These are phyloP conservation scores for Trochalopteron elliotii DNA, from an alignment of 2,113 vertebrate genomes.

Conservation along the genomic window DNA sequence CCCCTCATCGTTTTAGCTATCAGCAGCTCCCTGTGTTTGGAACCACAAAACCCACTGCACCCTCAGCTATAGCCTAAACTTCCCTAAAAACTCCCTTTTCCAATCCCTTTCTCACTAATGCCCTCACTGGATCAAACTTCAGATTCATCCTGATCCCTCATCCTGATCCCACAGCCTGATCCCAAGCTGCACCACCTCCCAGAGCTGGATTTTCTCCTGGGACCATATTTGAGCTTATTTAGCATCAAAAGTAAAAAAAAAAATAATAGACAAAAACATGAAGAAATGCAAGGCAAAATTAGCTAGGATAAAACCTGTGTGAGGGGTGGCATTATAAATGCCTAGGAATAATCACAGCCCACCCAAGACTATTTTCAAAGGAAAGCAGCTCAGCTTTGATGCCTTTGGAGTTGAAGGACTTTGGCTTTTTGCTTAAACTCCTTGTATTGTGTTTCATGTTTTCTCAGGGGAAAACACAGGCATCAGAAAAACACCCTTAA, in stretches of 20 bases:
- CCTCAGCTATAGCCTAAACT: no score
- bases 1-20: no score
- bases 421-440: constrained; percentile 6
- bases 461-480: constrained; percentile 26
- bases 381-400: constrained; percentile 48
- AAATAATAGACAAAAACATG: neutral
- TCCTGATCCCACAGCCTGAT: neutral
- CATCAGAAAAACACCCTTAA: constrained; percentile 29
- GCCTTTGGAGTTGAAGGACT: constrained; percentile 34
- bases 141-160: neutral
- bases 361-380: constrained; percentile 50
- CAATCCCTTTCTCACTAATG: no score
- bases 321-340: constrained; percentile 8
- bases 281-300: constrained; percentile 31
- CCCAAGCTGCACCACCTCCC: neutral
- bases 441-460: constrained; percentile 35
- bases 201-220: neutral
- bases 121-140: no score
- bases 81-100: no score
- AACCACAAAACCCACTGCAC: no score
- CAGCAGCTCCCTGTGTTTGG: no score
- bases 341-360: constrained; percentile 16
- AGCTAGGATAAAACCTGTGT: constrained; percentile 13
- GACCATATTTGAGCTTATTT: neutral
- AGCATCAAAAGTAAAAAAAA: constrained; percentile 25